Evolutionary conservation across 2,888 invertebrate species (phyloP), one percentile per base, ranked within the genome.

Genomic region (Pimpla rufipes): DNA sequence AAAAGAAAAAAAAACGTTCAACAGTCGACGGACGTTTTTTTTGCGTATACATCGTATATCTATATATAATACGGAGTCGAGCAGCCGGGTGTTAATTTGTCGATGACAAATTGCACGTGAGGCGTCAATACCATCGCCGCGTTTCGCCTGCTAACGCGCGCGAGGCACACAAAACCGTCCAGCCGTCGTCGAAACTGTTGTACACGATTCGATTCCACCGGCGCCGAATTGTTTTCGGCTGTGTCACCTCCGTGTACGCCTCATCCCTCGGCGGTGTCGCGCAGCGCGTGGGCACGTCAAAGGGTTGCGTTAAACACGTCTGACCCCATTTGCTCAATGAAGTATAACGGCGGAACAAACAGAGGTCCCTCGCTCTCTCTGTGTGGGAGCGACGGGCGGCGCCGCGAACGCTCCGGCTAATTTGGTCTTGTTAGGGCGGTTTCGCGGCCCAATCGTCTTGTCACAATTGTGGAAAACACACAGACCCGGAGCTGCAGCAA

Each of bases 231-330:
- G 71, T 79, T 79, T 66, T 79, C 55, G 70, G 42, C 62, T 52
- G 70, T 70, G 68, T 77, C 29, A 40, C 45, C 52, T 29, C 55
- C 45, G 21, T 55, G 21, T 5, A 5, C 2, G 2, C 29, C 11
- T 52, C 50, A 18, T 52, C 37, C 29, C 18, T 62, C 50, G 35
- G 23, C n/a, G 21, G 8, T 40, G n/a, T 52, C 29, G 45, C 23
- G 21, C 2, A 29, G 3, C 29, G 62, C 45, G 71, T 74, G 73
- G 77, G 67, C 71, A 66, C 55, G 77, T 73, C 80, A 82, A 82
- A 84, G 81, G 75, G 79, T 66, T 70, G 66, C 37, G 57, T 71
- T 35, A 55, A 79, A 45, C 64, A 42, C 23, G 37, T 29, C 76
- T 52, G 45, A 52, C 42, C 40, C 71, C 64, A 47, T 45, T 52